Conservation (phyloP, 2,888 invertebrate species). For the Deroplatys truncata region DNA sequence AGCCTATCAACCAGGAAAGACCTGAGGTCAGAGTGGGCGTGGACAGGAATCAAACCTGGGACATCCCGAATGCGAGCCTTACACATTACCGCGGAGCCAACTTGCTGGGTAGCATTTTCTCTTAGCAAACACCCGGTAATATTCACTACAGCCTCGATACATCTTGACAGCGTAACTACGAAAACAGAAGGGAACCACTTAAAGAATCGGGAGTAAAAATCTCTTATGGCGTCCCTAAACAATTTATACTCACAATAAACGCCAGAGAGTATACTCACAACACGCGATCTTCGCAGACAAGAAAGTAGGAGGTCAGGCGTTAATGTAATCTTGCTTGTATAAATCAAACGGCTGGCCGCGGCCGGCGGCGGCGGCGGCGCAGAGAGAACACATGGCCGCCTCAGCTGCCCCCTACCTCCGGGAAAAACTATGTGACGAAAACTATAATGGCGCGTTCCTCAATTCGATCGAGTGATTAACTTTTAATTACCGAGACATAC, state of each 20-base stretch:
- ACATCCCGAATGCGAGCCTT: too few relatives aligned
- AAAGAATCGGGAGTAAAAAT: background rate
- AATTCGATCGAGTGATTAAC: slow-evolving; percentile 12
- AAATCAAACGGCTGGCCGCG: background rate
- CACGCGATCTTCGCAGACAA: background rate
- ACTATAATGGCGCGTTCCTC: background rate
- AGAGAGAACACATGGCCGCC: too few relatives aligned
- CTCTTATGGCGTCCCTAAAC: background rate
- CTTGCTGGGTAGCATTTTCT: too few relatives aligned
- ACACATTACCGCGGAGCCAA: too few relatives aligned
- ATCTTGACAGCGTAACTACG: background rate
- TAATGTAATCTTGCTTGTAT: background rate
- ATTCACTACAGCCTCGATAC: background rate
- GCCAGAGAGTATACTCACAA: background rate
- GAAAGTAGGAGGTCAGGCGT: background rate
- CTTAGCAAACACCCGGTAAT: background rate
- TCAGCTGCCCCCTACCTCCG: background rate
- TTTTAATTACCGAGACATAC: slow-evolving; percentile 8
- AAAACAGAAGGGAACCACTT: background rate
- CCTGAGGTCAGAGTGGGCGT: too few relatives aligned
- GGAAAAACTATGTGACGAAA: background rate
- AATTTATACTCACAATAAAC: background rate
- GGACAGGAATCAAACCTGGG: too few relatives aligned
- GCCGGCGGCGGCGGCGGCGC: too few relatives aligned
- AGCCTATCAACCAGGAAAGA: too few relatives aligned